These are phyloP conservation scores for Oncorhynchus nerka DNA, from an alignment of 2,113 vertebrate genomes.

Conservation along the genomic window DNA sequence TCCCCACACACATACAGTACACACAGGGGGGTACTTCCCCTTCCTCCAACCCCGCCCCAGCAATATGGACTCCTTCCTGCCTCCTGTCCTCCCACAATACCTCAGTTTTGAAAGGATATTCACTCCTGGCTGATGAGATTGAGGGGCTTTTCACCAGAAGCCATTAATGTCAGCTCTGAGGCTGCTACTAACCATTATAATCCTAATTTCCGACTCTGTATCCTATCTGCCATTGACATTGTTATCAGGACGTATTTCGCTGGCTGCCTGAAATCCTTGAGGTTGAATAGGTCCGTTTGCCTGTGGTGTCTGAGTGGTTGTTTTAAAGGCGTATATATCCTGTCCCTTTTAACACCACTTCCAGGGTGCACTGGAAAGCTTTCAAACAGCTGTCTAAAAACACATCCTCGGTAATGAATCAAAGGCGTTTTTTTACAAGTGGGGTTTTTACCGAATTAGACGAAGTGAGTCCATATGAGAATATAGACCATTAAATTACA, in stretches of 20 bases:
- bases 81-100: constrained; percentile 5
- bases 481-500: constrained; percentile 62
- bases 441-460: constrained; percentile 39
- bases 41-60: background rate
- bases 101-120: constrained; percentile 7
- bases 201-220: constrained; percentile 30
- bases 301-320: background rate
- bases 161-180: constrained; percentile 38
- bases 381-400: constrained; percentile 36
- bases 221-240: constrained; percentile 5
- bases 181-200: constrained; percentile 35
- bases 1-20: background rate
- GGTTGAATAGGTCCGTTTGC: constrained; percentile 3
- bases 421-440: constrained; percentile 9
- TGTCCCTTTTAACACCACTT: constrained; percentile 26
- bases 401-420: constrained; percentile 40
- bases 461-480: constrained; percentile 44
- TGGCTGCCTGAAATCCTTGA: constrained; percentile 5
- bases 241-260: constrained; percentile 5
- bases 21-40: background rate
- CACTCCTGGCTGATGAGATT: constrained; percentile 34
- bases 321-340: constrained; percentile 5
- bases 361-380: constrained; percentile 54
- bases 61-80: constrained; percentile 14
- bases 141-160: constrained; percentile 25